Conservation (phyloP, 2,113 vertebrate genomes). For the Parus major region DNA sequence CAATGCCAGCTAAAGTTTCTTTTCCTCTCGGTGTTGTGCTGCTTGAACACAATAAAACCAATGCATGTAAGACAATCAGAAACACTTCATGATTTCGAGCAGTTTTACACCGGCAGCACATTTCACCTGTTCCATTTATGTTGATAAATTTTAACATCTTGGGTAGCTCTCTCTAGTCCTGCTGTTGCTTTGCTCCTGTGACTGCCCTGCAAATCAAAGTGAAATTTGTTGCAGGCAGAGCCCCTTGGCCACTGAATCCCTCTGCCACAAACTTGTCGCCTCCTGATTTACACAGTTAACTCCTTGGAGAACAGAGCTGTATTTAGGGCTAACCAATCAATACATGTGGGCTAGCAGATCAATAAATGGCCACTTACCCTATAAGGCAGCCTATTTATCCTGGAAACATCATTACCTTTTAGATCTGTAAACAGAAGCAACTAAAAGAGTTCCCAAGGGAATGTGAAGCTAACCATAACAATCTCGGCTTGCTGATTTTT, state of each 20-base stretch:
- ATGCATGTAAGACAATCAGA: background rate
- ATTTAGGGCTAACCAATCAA: constrained; percentile 76
- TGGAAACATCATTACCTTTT: constrained; percentile 85
- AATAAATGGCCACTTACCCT: constrained; percentile 83
- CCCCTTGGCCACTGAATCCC: background rate
- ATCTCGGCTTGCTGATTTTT: constrained; percentile 86
- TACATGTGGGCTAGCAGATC: constrained; percentile 74
- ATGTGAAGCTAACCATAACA: constrained; percentile 88
- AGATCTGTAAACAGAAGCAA: constrained; percentile 90
- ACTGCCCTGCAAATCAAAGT: constrained; percentile 37
- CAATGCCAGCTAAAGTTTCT: constrained; percentile 3
- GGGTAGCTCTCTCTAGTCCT: background rate
- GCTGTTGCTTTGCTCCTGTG: background rate
- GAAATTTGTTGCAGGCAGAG: background rate
- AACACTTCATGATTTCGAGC: background rate
- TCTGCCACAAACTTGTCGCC: constrained; percentile 12
- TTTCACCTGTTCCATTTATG: background rate
- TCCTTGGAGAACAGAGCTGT: constrained; percentile 64
- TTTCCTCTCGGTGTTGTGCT: background rate
- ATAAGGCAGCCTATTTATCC: constrained; percentile 83
- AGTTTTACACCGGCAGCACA: background rate
- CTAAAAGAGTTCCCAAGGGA: constrained; percentile 84
- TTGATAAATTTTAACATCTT: background rate
- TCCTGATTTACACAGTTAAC: constrained; percentile 81
- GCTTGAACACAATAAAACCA: background rate